These are phyloP conservation scores for Chymomyza fuscimana DNA, from an alignment of 2,888 invertebrate species.

Conservation along the genomic window DNA sequence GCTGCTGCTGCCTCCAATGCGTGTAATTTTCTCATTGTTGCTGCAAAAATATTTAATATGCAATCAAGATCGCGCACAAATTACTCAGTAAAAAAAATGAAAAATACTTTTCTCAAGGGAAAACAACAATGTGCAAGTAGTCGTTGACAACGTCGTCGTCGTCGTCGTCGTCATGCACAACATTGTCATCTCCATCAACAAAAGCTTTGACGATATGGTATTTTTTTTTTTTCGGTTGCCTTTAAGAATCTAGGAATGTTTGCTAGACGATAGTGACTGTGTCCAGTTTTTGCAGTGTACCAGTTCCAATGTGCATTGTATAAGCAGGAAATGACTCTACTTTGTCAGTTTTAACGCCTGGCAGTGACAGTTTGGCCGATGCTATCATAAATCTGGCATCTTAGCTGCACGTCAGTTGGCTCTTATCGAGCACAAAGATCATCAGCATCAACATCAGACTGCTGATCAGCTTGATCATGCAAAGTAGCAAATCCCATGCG, in stretches of 20 bases:
- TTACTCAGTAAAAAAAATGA: slow-evolving; percentile 56
- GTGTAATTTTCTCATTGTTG: slow-evolving; percentile 71
- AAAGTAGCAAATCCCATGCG: slow-evolving; percentile 5
- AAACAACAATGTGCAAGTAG: slow-evolving; percentile 65
- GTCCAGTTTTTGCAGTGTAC: slow-evolving; percentile 11
- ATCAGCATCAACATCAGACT: slow-evolving; percentile 25
- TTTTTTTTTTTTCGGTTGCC: slow-evolving; percentile 14
- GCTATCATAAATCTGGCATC: slow-evolving; percentile 23
- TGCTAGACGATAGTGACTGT: slow-evolving; percentile 24
- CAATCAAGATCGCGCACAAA: slow-evolving; percentile 74
- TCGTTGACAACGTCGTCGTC: slow-evolving; percentile 29
- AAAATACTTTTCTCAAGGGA: slow-evolving; percentile 71
- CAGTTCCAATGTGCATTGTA: not conserved
- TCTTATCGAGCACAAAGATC: not conserved
- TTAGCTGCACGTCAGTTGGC: not conserved
- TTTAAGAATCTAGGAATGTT: slow-evolving; percentile 3
- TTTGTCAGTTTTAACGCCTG: slow-evolving; percentile 63
- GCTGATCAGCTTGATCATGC: slow-evolving; percentile 21
- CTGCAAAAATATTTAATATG: slow-evolving; percentile 66
- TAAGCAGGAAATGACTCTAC: slow-evolving; percentile 65
- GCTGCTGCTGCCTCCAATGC: slow-evolving; percentile 48
- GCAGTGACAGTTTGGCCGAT: slow-evolving; percentile 22
- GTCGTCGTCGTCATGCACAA: slow-evolving; percentile 4
- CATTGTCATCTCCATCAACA: slow-evolving; percentile 29
- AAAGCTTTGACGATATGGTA: slow-evolving; percentile 25